Conservation (phyloP, 1,140 invertebrate species). For the Belonocnema kinseyi region DNA sequence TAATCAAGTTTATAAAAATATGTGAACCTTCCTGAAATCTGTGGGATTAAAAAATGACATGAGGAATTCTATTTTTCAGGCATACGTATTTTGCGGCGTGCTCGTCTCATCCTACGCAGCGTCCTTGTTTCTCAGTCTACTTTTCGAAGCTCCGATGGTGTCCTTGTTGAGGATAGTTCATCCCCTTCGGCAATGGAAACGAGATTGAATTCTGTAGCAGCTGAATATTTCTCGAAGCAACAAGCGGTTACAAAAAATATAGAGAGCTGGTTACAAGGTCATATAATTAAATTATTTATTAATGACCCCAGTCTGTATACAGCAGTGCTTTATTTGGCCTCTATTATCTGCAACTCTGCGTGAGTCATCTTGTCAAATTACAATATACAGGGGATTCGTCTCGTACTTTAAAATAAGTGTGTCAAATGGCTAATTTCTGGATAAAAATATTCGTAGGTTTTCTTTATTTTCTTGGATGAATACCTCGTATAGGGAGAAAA, state of each 20-base stretch:
- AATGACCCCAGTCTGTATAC: background rate
- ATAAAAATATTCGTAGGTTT: too few species aligned
- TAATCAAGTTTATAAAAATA: too few species aligned
- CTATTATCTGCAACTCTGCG: too few species aligned
- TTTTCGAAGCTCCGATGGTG: conserved; percentile 67
- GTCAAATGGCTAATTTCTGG: too few species aligned
- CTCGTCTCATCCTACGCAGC: conserved; percentile 55
- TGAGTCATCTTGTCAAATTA: too few species aligned
- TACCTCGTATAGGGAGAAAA: too few species aligned
- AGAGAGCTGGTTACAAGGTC: background rate
- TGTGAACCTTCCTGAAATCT: too few species aligned
- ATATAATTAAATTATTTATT: background rate
- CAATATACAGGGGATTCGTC: too few species aligned
- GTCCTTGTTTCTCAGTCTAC: conserved; percentile 56
- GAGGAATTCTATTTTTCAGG: conserved; percentile 48
- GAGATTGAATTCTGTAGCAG: conserved; percentile 36
- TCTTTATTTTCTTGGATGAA: too few species aligned
- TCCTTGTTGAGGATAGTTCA: conserved; percentile 63
- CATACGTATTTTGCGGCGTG: conserved; percentile 57
- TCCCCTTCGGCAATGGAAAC: conserved; percentile 60
- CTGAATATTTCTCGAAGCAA: background rate
- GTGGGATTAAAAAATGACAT: background rate
- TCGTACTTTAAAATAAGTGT: too few species aligned
- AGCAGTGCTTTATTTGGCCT: too few species aligned
- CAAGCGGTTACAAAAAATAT: background rate